phyloP scores from a whole-genome alignment of 1,140 invertebrate species.

The Rhynchophorus ferrugineus region DNA sequence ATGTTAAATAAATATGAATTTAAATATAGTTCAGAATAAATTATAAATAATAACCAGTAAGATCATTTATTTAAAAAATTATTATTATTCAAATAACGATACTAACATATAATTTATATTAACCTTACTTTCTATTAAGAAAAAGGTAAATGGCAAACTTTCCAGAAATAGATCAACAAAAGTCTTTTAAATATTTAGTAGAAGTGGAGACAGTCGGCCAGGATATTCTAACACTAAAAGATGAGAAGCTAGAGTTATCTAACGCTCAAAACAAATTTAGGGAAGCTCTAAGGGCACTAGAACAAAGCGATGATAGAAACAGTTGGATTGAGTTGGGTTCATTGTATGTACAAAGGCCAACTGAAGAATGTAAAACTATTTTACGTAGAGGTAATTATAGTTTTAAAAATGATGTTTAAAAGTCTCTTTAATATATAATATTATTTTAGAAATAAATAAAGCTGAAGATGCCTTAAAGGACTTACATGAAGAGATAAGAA shows the following conservation, averaged over 20 bases:
- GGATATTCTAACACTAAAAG: constrained; percentile 36
- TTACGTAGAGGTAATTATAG: constrained; percentile 26
- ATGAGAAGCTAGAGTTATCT: constrained; percentile 31
- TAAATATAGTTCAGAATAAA: too few species aligned
- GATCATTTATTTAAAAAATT: too few species aligned
- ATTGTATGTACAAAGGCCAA: constrained; percentile 30
- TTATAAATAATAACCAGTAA: too few species aligned
- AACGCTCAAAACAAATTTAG: constrained; percentile 35
- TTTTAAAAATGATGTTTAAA: neutral
- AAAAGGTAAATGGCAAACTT: constrained; percentile 23
- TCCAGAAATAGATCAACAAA: constrained; percentile 28
- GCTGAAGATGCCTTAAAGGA: constrained; percentile 25
- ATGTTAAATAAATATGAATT: too few species aligned
- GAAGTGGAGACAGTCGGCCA: constrained; percentile 35
- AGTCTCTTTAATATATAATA: constrained; percentile 4
- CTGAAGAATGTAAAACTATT: constrained; percentile 28
- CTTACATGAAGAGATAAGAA: constrained; percentile 29
- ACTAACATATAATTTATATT: too few species aligned
- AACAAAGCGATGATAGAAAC: constrained; percentile 25
- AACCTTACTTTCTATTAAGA: too few species aligned
- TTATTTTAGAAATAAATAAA: constrained; percentile 28
- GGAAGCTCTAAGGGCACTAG: constrained; percentile 32
- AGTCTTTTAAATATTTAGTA: constrained; percentile 31
- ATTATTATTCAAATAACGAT: too few species aligned
- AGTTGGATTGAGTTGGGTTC: constrained; percentile 33